Base-by-base conservation (phyloP, 2,797 vertebrate genomes). In the Craterocephalus amniculus region DNA sequence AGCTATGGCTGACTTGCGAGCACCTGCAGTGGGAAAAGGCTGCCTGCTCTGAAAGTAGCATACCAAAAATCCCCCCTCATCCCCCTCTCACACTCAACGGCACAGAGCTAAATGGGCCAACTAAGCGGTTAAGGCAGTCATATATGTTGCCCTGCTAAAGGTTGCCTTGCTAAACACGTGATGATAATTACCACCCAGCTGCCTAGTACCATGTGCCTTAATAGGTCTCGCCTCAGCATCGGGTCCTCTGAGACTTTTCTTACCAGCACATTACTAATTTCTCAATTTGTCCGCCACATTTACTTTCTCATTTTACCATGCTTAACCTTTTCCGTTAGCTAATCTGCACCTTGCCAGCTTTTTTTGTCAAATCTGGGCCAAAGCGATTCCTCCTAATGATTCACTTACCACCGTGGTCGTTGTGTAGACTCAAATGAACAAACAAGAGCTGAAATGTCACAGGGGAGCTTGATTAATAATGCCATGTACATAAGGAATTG, bases 171-270 rank as follows among this genome's bases (percentile, higher is more conserved):
- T 93, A 90, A 93, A 92, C 89, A 91, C 87, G 91, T 88, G 84
- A 91, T 87, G 87, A 89, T 94, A 93, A 95, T 94, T 94, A 93
- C 82, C 87, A 87, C 87, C 88, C 93, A 92, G 91, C 93, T 92
- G 92, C 90, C 89, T 90, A 72, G 87, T 92, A 91, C 91, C 92
- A 89, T 87, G 90, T 85, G 89, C 83, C 86, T 78, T 93, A 94
- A 93, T 91, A 92, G 92, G 91, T 92, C 91, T 93, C 74, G 81
- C 88, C 89, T 91, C 91, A 76, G 80, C 67, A 57, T 79, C 66
- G 43, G 82, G 88, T 92, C 93, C 94, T 93, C 80, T 6, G 93
- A 94, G 93, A 93, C 85, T 80, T 74, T 84, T 74, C 65, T 73
- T 70, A 74, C 74, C 77, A 70, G 76, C 85, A 80, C 78, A 54